These are phyloP conservation scores for Alethe castanea DNA, from an alignment of 2,113 vertebrate genomes.

Conservation along the genomic window DNA sequence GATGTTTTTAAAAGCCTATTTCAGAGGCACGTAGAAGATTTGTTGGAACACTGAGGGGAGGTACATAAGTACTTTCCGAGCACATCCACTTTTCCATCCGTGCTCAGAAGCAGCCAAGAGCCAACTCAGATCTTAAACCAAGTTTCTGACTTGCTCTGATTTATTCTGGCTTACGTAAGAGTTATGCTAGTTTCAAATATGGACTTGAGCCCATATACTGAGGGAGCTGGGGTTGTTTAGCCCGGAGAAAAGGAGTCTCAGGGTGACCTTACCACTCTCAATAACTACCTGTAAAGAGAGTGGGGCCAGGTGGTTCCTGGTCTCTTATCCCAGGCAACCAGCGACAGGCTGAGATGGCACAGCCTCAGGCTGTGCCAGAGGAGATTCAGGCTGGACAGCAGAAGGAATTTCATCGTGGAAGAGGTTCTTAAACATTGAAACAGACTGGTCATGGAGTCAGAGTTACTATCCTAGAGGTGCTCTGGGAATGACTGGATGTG, in stretches of 20 bases:
- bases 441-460: not conserved
- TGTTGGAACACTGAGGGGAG: not conserved
- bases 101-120: not conserved
- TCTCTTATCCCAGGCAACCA: not conserved
- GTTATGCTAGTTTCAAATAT: not conserved
- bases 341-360: not conserved
- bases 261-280: not conserved
- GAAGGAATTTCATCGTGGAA: not conserved
- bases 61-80: not conserved
- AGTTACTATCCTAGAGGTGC: not conserved
- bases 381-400: not conserved
- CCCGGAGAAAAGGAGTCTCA: not conserved
- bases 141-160: not conserved
- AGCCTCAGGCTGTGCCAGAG: not conserved
- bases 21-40: not conserved
- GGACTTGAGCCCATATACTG: not conserved
- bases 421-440: not conserved
- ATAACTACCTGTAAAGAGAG: not conserved
- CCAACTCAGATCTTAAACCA: not conserved
- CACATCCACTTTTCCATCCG: not conserved
- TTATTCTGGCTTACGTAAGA: not conserved
- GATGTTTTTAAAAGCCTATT: not conserved
- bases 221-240: not conserved
- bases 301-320: not conserved
- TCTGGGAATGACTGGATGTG: not conserved